Base-by-base conservation (phyloP, 2,113 vertebrate genomes). In the Phrynosoma platyrhinos region DNA sequence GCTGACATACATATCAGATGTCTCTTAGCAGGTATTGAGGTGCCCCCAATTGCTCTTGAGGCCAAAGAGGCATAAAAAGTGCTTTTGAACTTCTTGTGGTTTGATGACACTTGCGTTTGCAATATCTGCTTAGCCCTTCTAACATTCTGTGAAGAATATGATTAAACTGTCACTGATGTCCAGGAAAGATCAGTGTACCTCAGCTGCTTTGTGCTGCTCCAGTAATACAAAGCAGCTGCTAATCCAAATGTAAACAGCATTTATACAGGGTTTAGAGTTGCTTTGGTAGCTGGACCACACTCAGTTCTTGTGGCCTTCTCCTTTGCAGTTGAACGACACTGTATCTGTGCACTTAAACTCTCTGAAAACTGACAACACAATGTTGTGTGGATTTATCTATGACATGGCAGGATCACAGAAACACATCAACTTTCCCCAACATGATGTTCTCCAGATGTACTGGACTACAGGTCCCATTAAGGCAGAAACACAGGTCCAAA, bases 211-310 rank as follows among this genome's bases (percentile, higher is more conserved):
- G 25, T 64, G 76, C 27, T 86, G 66, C 36, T 85, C 77, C 80
- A 82, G 1, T 93, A 91, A 88, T 58, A 87, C 16, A 90, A 90
- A 90, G 12, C 55, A 86, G 13, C 88, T 92, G 88, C 79, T 88
- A 93, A 78, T 55, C 68, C 90, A 90, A 75, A 84, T 90, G 94
- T 90, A 92, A 87, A 83, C 53, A 66, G 69, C 55, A 80, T 87
- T 30, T 25, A 90, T 91, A 82, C 64, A 79, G 86, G 36, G 79
- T 89, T 84, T 74, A 30, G 87, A 89, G 89, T 52, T 88, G 83
- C 82, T 91, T 88, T 89, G 89, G 81, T 90, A 79, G 82, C 72
- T 82, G 69, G n/a, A 92, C n/a, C 62, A 69, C 83, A 62, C 20
- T 58, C 90, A 87, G 86, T 9, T 74, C 52, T 62, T 42, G 71